phyloP scores from a whole-genome alignment of 2,888 invertebrate species.

The Dynastes maya region DNA sequence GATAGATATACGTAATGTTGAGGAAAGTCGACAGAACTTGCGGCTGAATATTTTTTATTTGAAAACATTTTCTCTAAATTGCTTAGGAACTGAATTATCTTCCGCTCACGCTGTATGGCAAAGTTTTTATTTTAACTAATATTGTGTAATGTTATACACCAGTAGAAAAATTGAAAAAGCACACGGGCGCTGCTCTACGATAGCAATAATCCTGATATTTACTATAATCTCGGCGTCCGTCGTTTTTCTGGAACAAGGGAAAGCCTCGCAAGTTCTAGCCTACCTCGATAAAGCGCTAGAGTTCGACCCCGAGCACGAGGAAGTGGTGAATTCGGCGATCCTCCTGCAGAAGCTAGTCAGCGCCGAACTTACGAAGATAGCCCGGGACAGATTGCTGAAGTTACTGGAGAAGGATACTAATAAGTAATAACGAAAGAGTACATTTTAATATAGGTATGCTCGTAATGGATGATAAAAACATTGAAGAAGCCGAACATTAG shows the following conservation, averaged over 20 bases:
- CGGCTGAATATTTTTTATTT: too few species aligned
- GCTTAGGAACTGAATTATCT: too few species aligned
- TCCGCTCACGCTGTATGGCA: too few species aligned
- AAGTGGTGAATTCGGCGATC: constrained; percentile 96
- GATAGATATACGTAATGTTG: too few species aligned
- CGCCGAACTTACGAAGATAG: constrained; percentile 84
- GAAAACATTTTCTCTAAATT: too few species aligned
- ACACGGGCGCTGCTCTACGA: constrained; percentile 90
- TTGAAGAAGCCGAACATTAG: constrained; percentile 91
- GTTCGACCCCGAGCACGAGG: constrained; percentile 94
- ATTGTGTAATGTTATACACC: too few species aligned
- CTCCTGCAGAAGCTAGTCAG: constrained; percentile 92
- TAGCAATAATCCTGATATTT: constrained; percentile 94
- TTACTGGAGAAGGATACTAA: constrained; percentile 83
- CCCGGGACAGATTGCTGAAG: constrained; percentile 85
- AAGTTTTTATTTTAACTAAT: too few species aligned
- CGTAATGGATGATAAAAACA: constrained; percentile 95
- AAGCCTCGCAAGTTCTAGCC: constrained; percentile 90
- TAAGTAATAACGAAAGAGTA: constrained; percentile 83
- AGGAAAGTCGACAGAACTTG: too few species aligned
- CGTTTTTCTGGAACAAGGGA: constrained; percentile 93
- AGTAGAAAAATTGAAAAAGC: too few species aligned
- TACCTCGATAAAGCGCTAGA: constrained; percentile 95
- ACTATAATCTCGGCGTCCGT: constrained; percentile 91
- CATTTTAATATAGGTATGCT: constrained; percentile 95